These are phyloP conservation scores for Andrena chrysosceles DNA, from an alignment of 2,888 invertebrate genomes.

Conservation along the genomic window DNA sequence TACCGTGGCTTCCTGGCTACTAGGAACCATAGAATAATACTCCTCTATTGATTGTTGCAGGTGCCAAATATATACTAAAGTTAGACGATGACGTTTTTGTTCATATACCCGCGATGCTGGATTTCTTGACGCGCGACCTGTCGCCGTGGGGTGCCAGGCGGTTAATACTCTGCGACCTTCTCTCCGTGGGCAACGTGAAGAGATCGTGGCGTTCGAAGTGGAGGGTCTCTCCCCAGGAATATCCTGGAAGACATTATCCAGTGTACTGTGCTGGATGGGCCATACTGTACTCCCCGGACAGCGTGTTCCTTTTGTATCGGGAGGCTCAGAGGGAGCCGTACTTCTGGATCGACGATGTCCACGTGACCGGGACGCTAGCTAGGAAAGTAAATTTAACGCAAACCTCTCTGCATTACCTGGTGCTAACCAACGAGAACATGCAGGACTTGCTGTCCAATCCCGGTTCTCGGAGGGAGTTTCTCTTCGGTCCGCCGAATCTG, in stretches of 20 bases:
- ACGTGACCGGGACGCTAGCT: slow-evolving; percentile 90
- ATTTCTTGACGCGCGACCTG: slow-evolving; percentile 86
- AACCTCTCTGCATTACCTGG: slow-evolving; percentile 85
- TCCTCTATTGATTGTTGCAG: slow-evolving; percentile 64
- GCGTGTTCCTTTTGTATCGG: slow-evolving; percentile 86
- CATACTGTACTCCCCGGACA: slow-evolving; percentile 89
- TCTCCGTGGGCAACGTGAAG: slow-evolving; percentile 86
- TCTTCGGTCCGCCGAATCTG: slow-evolving; percentile 87
- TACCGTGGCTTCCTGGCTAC: too few relatives aligned
- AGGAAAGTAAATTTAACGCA: slow-evolving; percentile 87
- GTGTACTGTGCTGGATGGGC: slow-evolving; percentile 92
- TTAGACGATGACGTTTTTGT: slow-evolving; percentile 86
- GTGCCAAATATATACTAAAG: slow-evolving; percentile 85
- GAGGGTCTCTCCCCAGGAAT: slow-evolving; percentile 90
- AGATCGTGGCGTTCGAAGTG: slow-evolving; percentile 91
- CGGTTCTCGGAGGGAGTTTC: slow-evolving; percentile 83
- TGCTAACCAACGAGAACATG: slow-evolving; percentile 81
- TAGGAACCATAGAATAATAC: neutral
- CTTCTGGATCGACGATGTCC: slow-evolving; percentile 95
- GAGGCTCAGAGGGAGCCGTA: slow-evolving; percentile 88
- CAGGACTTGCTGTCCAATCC: slow-evolving; percentile 77
- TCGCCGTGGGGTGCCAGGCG: slow-evolving; percentile 88
- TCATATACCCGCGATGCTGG: slow-evolving; percentile 82
- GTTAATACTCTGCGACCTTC: slow-evolving; percentile 88
- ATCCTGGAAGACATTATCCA: slow-evolving; percentile 88